A percentile compares a stretch with the other conserved stretches of the same genome.
phyloP scores from a whole-genome alignment of 2,797 vertebrate genomes.

The Lepus townsendii region DNA sequence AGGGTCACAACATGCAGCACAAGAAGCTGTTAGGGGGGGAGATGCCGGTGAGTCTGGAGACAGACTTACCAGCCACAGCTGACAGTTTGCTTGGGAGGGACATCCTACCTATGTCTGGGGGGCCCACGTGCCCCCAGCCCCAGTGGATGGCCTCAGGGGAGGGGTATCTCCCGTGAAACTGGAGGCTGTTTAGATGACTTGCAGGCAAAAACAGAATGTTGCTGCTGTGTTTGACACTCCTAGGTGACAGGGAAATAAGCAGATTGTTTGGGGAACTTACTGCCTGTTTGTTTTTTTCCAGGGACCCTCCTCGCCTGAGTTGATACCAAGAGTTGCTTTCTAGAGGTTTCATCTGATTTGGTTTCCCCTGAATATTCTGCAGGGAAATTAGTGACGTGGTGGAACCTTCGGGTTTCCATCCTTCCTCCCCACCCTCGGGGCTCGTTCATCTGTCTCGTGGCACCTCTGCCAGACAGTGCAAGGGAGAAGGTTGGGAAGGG shows the following conservation, averaged over 20 bases:
- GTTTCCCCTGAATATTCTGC: neutral
- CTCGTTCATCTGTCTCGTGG: neutral
- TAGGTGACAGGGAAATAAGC: neutral
- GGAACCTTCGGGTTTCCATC: neutral
- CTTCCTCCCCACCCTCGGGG: neutral
- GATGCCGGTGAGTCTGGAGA: no score
- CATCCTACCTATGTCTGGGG: no score
- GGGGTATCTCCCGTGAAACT: neutral
- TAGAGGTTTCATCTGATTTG: neutral
- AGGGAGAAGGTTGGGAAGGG: neutral
- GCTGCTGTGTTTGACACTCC: neutral
- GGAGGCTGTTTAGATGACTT: neutral
- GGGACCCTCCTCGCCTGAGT: neutral
- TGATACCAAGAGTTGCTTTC: conserved; percentile 29
- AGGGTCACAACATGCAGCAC: no score
- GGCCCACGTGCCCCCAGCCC: no score
- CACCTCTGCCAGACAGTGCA: neutral
- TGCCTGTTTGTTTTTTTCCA: neutral
- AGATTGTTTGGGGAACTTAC: neutral
- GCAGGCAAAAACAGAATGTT: neutral
- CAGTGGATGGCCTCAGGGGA: neutral
- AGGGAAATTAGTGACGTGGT: neutral
- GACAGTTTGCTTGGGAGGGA: no score
- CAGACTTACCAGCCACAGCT: no score
- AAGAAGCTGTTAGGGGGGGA: no score